A percentile compares a stretch with the other conserved stretches of the same genome.
Conservation (phyloP, 2,113 vertebrate species). For the Origma solitaria region DNA sequence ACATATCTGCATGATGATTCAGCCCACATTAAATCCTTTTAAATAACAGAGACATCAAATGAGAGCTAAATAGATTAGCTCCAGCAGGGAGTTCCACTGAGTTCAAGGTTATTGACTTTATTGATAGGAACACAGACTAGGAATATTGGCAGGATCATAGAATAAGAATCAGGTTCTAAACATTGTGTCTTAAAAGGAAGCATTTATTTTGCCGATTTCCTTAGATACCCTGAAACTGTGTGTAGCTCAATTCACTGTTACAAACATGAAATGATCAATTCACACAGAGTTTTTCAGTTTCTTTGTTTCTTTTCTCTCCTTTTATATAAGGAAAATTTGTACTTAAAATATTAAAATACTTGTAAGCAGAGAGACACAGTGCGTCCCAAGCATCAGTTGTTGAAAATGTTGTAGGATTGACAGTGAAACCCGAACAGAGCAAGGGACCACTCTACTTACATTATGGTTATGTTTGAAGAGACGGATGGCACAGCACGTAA, state of each 20-base stretch:
- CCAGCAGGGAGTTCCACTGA: background rate
- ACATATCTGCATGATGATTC: background rate
- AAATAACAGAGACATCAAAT: background rate
- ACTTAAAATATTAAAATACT: background rate
- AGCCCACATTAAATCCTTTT: background rate
- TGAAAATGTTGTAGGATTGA: background rate
- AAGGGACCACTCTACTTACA: conserved; percentile 80
- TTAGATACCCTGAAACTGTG: background rate
- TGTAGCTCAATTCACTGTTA: background rate
- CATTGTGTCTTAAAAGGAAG: background rate
- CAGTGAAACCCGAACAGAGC: background rate
- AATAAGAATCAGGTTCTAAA: background rate
- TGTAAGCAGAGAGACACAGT: background rate
- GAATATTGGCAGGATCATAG: background rate
- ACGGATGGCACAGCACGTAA: conserved; percentile 80
- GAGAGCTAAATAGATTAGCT: background rate
- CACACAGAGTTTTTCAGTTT: background rate
- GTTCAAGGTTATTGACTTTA: background rate
- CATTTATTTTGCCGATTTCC: background rate
- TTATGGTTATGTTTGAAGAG: conserved; percentile 85
- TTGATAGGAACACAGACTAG: background rate
- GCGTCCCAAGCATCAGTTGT: background rate
- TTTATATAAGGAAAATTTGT: background rate
- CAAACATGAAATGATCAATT: background rate
- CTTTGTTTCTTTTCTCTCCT: background rate